Evolutionary conservation across 2,888 invertebrate species (phyloP).

Genomic region (Cheilosia pagana): DNA sequence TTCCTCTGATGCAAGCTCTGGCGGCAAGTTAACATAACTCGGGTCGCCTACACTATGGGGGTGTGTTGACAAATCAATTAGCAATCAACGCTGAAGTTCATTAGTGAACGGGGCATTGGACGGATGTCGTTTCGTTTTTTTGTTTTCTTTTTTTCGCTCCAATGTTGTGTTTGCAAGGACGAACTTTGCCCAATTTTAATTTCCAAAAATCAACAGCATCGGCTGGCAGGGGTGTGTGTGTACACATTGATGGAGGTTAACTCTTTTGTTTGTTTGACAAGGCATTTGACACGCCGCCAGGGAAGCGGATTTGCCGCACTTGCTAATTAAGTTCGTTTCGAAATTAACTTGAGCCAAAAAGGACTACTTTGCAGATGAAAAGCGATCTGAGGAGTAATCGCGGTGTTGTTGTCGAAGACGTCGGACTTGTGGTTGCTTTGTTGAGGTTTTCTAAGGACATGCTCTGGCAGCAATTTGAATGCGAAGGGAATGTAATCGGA

Average conservation of each 20-base stretch:
- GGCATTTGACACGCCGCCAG: slow-evolving; percentile 8
- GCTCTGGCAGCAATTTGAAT: slow-evolving; percentile 23
- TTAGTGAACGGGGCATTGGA: slow-evolving; percentile 54
- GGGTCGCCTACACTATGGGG: slow-evolving; percentile 15
- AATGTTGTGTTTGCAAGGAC: slow-evolving; percentile 19
- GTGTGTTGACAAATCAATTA: slow-evolving; percentile 73
- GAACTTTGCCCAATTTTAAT: slow-evolving; percentile 58
- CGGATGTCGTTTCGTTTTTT: slow-evolving; percentile 9
- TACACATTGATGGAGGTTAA: slow-evolving; percentile 68
- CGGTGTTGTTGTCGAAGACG: not conserved
- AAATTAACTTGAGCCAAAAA: slow-evolving; percentile 43
- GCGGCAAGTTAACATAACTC: slow-evolving; percentile 63
- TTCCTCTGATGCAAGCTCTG: slow-evolving; percentile 6
- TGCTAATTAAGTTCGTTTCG: slow-evolving; percentile 67
- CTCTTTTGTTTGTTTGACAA: slow-evolving; percentile 72
- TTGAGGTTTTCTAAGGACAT: slow-evolving; percentile 38
- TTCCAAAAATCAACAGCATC: slow-evolving; percentile 69
- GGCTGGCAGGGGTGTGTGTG: not conserved
- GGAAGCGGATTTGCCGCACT: slow-evolving; percentile 19
- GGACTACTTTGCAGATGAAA: slow-evolving; percentile 21
- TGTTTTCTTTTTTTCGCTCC: not conserved
- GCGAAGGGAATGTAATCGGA: slow-evolving; percentile 56
- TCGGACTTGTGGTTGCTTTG: slow-evolving; percentile 59
- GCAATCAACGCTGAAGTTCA: slow-evolving; percentile 72
- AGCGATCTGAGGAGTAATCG: not conserved